phyloP scores from a whole-genome alignment of 2,797 vertebrate species.

The Malurus splendens region DNA sequence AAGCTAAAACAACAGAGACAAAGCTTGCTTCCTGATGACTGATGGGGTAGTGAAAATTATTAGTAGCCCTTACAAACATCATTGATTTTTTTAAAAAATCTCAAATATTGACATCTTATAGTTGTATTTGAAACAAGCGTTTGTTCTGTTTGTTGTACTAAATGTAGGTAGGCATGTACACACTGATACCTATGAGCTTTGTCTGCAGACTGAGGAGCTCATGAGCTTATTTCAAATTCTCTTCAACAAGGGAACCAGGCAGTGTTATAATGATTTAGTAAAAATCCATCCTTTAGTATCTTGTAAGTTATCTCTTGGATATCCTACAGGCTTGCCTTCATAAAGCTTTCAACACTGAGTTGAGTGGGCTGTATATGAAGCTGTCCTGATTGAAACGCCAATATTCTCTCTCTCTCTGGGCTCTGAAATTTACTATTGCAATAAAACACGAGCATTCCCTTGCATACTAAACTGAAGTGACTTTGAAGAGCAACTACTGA shows the following conservation, averaged over 20 bases:
- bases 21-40: conserved; percentile 28
- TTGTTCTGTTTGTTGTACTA: neutral
- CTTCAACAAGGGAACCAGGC: conserved; percentile 18
- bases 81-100: neutral
- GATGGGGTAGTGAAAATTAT: conserved; percentile 1
- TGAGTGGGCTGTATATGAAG: neutral
- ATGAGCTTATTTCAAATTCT: conserved; percentile 58
- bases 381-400: conserved; percentile 63
- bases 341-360: conserved; percentile 54
- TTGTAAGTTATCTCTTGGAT: conserved; percentile 53
- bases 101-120: neutral
- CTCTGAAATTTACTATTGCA: conserved; percentile 60
- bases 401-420: conserved; percentile 28
- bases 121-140: neutral
- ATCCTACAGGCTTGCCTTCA: conserved; percentile 55
- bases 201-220: conserved; percentile 5
- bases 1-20: neutral
- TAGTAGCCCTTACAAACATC: neutral
- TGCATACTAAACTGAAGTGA: neutral
- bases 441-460: conserved; percentile 45
- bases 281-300: conserved; percentile 56
- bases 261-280: conserved; percentile 49
- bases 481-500: conserved; percentile 3
- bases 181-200: neutral
- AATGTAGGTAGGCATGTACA: conserved; percentile 13